phyloP scores from a whole-genome alignment of 2,113 vertebrate genomes.

The Motacilla tschutschensis region DNA sequence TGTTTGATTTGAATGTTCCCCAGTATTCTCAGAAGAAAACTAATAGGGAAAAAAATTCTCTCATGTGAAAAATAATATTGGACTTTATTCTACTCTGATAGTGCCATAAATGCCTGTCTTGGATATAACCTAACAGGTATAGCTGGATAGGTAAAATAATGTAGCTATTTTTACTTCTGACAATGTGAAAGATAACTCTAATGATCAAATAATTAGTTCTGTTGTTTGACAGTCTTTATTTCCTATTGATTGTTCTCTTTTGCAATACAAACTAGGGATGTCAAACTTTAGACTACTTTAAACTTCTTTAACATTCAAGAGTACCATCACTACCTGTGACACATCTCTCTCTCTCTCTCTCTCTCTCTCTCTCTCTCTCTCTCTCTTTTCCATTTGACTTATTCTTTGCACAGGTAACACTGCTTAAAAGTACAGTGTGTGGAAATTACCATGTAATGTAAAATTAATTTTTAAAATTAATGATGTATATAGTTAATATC shows the following conservation, averaged over 20 bases:
- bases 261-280: not conserved
- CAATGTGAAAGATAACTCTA: not conserved
- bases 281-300: not conserved
- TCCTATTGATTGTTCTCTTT: not conserved
- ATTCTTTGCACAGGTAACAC: not conserved
- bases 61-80: not conserved
- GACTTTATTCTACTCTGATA: not conserved
- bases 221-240: not conserved
- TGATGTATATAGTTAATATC: not conserved
- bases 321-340: not conserved
- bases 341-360: not conserved
- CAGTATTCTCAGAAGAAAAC: slow-evolving; percentile 3
- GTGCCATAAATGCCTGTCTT: not conserved
- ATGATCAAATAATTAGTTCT: not conserved
- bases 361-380: not conserved
- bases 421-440: not conserved
- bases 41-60: not conserved
- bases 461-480: not conserved
- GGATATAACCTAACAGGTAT: not conserved
- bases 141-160: slow-evolving; percentile 1
- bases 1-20: not conserved
- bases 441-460: not conserved
- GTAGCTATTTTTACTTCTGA: not conserved
- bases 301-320: not conserved
- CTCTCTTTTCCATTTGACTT: not conserved